Percentiles rank a stretch among this genome's conserved stretches.
Evolutionary conservation across 2,797 vertebrate species (phyloP).

Genomic region (Allobates femoralis): DNA sequence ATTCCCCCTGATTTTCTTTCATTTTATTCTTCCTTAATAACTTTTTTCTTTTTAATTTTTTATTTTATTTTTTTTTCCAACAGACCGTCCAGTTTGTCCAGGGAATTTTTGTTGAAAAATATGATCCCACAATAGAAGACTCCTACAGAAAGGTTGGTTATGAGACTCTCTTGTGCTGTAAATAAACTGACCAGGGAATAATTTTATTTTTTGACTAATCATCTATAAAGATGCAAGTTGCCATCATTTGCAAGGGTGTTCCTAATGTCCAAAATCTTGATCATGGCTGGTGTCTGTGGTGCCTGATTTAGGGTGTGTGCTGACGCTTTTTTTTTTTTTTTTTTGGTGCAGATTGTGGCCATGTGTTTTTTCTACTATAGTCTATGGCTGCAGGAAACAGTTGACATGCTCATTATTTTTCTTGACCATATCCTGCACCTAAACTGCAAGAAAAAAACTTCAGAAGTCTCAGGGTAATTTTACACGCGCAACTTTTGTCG

Average conservation of each 20-base stretch:
- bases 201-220: background rate
- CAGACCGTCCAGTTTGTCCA: constrained; percentile 98
- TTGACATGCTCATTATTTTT: too few species aligned
- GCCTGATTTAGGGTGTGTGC: background rate
- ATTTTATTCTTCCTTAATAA: too few species aligned
- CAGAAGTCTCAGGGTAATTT: too few species aligned
- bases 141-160: constrained; percentile 95
- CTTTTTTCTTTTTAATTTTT: too few species aligned
- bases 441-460: too few species aligned
- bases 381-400: too few species aligned
- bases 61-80: constrained; percentile 67
- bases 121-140: constrained; percentile 99
- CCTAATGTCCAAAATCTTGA: background rate
- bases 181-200: background rate
- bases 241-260: background rate
- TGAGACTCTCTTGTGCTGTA: background rate
- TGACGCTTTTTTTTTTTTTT: too few species aligned
- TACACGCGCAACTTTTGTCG: too few species aligned
- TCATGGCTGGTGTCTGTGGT: background rate
- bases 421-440: too few species aligned
- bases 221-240: background rate
- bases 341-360: too few species aligned
- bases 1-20: too few species aligned
- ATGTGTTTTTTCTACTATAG: too few species aligned
- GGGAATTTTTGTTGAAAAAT: constrained; percentile 99